Evolutionary conservation across 2,797 vertebrate genomes (phyloP).

Genomic region (Zenarchopterus dispar): DNA sequence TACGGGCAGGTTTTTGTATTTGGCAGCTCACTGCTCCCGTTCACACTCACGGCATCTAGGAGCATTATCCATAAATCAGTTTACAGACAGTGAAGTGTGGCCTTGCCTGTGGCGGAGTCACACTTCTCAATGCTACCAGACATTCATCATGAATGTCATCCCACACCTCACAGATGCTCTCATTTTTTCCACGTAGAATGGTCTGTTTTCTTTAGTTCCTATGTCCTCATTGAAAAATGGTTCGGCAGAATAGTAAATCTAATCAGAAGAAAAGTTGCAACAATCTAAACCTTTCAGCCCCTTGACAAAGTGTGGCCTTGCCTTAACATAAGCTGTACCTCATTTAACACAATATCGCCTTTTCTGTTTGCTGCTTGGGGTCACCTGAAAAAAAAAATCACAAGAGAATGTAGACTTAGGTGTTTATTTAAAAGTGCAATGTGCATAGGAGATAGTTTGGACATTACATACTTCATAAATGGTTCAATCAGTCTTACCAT

Average conservation of each 20-base stretch:
- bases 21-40: no score
- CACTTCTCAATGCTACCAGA: slow-evolving; percentile 60
- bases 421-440: no score
- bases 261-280: slow-evolving; percentile 11
- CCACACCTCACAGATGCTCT: slow-evolving; percentile 30
- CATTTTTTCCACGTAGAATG: slow-evolving; percentile 32
- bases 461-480: no score
- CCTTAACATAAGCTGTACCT: slow-evolving; percentile 16
- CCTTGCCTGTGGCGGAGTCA: slow-evolving; percentile 64
- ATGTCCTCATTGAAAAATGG: slow-evolving; percentile 21
- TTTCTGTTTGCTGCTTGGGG: slow-evolving; percentile 2
- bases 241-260: slow-evolving; percentile 8
- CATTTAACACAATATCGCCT: slow-evolving; percentile 21
- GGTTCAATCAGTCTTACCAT: no score
- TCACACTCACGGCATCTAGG: not conserved
- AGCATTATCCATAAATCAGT: not conserved
- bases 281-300: not conserved
- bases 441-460: no score
- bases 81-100: slow-evolving; percentile 42
- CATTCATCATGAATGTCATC: slow-evolving; percentile 51
- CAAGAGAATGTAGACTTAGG: not conserved
- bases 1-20: no score
- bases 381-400: not conserved
- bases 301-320: slow-evolving; percentile 6
- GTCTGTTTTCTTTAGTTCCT: slow-evolving; percentile 16